Evolutionary conservation across 2,797 vertebrate genomes (phyloP).

Genomic region (Ataeniobius toweri): DNA sequence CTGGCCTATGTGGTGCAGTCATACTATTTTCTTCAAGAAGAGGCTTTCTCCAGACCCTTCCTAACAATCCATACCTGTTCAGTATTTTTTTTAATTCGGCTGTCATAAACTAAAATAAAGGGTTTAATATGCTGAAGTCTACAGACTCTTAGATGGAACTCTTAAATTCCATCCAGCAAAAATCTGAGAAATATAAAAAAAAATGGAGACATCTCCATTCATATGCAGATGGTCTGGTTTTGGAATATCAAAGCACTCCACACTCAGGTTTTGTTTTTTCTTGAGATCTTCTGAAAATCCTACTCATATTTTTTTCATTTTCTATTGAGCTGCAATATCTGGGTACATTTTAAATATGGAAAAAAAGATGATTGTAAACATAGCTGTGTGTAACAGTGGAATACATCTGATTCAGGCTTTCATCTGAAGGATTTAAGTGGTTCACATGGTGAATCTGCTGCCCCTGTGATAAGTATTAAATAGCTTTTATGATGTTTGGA

Average conservation of each 20-base stretch:
- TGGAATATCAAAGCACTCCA: neutral
- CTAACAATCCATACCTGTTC: no score
- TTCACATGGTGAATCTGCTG: conserved; percentile 23
- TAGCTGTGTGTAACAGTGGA: conserved; percentile 15
- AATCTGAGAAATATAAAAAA: neutral
- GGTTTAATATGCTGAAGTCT: neutral
- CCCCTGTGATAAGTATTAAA: no score
- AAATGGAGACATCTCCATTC: neutral
- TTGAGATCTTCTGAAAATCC: conserved; percentile 34
- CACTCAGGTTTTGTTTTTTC: neutral
- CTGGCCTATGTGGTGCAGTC: no score
- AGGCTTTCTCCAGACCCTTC: no score
- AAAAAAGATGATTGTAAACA: conserved; percentile 44
- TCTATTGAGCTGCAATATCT: conserved; percentile 32
- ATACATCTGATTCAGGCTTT: conserved; percentile 39
- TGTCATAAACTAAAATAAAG: neutral
- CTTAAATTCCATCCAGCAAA: neutral
- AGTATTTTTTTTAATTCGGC: neutral
- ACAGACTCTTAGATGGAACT: neutral
- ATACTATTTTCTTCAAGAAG: no score
- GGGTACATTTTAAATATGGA: conserved; percentile 31
- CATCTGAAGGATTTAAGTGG: conserved; percentile 40
- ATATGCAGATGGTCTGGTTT: neutral
- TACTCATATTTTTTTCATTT: conserved; percentile 24
- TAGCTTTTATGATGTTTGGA: no score